phyloP scores from a whole-genome alignment of 2,797 vertebrate genomes.

The Miichthys miiuy region DNA sequence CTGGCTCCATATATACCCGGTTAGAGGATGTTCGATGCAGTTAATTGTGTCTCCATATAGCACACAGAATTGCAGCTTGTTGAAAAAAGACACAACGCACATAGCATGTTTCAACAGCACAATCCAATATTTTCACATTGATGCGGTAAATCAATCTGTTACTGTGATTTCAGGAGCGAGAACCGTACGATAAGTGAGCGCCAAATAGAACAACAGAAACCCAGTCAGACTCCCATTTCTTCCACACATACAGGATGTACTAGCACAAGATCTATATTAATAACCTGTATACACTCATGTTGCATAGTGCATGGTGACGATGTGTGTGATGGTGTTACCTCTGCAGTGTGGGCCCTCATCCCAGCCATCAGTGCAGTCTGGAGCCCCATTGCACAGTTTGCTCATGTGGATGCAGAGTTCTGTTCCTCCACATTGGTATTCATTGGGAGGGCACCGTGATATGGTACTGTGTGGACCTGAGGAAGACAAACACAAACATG shows the following conservation, averaged over 20 bases:
- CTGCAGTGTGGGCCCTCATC: constrained; percentile 95
- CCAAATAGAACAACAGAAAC: neutral
- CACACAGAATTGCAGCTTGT: neutral
- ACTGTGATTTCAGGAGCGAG: too few relatives aligned
- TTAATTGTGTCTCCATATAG: neutral
- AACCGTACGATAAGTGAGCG: neutral
- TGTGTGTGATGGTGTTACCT: constrained; percentile 82
- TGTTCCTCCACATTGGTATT: constrained; percentile 94
- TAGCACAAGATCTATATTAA: neutral
- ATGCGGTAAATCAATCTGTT: constrained; percentile 18
- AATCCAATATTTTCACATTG: constrained; percentile 2
- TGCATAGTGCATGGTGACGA: neutral
- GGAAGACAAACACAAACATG: constrained; percentile 37
- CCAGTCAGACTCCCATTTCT: neutral
- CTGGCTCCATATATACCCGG: neutral
- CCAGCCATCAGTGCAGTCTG: constrained; percentile 92
- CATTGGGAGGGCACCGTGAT: constrained; percentile 92
- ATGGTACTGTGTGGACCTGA: constrained; percentile 93
- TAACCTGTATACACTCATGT: neutral
- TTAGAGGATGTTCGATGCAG: neutral
- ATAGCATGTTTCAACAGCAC: neutral
- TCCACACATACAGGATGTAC: neutral
- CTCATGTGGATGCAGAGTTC: constrained; percentile 95
- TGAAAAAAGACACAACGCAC: neutral
- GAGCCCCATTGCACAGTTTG: constrained; percentile 91